These are phyloP conservation scores for Pollenia angustigena DNA, from an alignment of 2,888 invertebrate genomes.

Conservation along the genomic window DNA sequence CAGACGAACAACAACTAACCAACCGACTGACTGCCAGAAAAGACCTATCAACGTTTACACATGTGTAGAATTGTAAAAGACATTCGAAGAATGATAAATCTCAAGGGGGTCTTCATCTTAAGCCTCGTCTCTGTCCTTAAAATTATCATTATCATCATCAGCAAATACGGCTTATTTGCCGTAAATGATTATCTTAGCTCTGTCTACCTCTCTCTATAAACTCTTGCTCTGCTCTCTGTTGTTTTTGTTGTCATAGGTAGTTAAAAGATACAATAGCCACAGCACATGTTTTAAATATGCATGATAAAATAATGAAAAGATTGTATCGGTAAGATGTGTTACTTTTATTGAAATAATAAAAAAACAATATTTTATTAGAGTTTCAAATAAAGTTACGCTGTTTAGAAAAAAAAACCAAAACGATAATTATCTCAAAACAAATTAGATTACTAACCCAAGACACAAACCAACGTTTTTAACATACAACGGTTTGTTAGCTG, in stretches of 20 bases:
- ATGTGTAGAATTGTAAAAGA: conserved; percentile 64
- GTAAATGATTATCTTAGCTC: neutral
- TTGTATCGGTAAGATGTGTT: neutral
- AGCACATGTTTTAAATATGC: conserved; percentile 51
- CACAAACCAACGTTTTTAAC: too few species aligned
- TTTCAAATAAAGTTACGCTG: neutral
- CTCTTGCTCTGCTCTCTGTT: neutral
- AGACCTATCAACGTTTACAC: conserved; percentile 14
- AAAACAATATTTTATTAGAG: too few species aligned
- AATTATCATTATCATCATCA: conserved; percentile 28
- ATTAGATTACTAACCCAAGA: too few species aligned
- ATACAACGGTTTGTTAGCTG: too few species aligned
- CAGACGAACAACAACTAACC: neutral
- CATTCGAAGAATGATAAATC: conserved; percentile 61
- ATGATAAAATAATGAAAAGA: conserved; percentile 13
- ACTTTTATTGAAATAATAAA: neutral
- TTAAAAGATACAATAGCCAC: neutral
- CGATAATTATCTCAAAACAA: too few species aligned
- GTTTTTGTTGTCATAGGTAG: conserved; percentile 28
- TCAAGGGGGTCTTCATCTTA: conserved; percentile 57
- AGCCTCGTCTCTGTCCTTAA: neutral
- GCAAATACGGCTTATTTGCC: neutral
- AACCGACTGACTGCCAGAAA: neutral
- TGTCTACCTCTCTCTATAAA: neutral
- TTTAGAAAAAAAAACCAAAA: neutral